These are phyloP conservation scores for Coecobrya sp. DNA, from an alignment of 2,888 invertebrate genomes.

Conservation along the genomic window DNA sequence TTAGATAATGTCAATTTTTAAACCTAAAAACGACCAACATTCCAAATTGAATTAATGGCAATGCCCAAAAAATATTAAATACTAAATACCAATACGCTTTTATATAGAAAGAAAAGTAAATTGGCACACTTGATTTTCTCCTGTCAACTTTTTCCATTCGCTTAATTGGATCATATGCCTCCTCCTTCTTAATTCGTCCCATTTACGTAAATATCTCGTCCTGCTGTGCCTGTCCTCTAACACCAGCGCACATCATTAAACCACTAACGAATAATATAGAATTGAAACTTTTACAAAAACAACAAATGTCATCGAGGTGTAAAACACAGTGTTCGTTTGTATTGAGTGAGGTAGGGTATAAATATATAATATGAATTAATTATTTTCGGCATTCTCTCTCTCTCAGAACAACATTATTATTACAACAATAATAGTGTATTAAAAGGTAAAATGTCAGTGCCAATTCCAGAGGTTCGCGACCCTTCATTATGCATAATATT, in stretches of 20 bases:
- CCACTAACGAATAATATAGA: too few relatives aligned
- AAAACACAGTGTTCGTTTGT: background rate
- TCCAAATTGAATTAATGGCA: too few relatives aligned
- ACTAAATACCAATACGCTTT: too few relatives aligned
- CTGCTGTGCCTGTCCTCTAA: slow-evolving; percentile 63
- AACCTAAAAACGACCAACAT: too few relatives aligned
- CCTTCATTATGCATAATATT: slow-evolving; percentile 64
- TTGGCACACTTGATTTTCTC: slow-evolving; percentile 19
- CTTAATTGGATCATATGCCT: slow-evolving; percentile 67
- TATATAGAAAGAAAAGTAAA: background rate
- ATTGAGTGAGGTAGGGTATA: too few relatives aligned
- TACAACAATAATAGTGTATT: too few relatives aligned
- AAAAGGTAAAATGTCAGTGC: too few relatives aligned
- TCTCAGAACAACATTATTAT: too few relatives aligned
- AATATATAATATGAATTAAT: slow-evolving; percentile 21
- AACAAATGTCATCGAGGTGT: background rate
- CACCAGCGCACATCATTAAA: slow-evolving; percentile 50
- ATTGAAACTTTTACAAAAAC: background rate
- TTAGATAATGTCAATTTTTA: too few relatives aligned
- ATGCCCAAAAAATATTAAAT: too few relatives aligned
- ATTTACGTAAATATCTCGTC: slow-evolving; percentile 4
- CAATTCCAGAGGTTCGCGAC: slow-evolving; percentile 48
- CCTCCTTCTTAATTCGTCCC: slow-evolving; percentile 11
- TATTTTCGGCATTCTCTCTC: background rate
- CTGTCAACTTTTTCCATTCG: background rate